phyloP scores from a whole-genome alignment of 2,797 vertebrate species.

The Aulostomus chinensis region DNA sequence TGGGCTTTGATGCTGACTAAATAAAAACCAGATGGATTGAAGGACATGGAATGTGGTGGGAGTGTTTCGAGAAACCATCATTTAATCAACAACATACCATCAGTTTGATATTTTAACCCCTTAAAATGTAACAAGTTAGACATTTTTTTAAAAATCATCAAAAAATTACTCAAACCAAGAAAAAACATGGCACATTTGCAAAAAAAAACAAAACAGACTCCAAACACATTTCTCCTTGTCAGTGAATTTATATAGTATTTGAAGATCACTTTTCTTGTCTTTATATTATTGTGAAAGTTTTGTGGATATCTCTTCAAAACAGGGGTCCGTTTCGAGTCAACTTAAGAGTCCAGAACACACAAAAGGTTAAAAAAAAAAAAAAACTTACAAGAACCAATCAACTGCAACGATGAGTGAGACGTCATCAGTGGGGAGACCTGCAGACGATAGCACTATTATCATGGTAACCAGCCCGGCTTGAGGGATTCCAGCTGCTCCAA shows the following conservation, averaged over 20 bases:
- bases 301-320: too few species aligned
- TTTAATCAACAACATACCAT: background rate
- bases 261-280: too few species aligned
- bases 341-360: too few species aligned
- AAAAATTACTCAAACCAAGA: too few species aligned
- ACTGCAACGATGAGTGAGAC: slow-evolving; percentile 96
- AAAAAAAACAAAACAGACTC: too few species aligned
- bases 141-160: too few species aligned
- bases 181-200: too few species aligned
- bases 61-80: slow-evolving; percentile 20
- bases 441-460: slow-evolving; percentile 96
- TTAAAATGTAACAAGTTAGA: background rate
- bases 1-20: slow-evolving; percentile 19
- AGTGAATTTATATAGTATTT: too few species aligned
- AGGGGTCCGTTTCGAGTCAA: too few species aligned
- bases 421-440: slow-evolving; percentile 96
- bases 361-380: too few species aligned
- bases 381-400: slow-evolving; percentile 98
- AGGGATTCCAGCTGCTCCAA: slow-evolving; percentile 96
- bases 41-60: slow-evolving; percentile 42
- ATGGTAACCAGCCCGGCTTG: slow-evolving; percentile 98
- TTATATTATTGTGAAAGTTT: too few species aligned
- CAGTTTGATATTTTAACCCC: background rate
- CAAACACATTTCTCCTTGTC: too few species aligned
- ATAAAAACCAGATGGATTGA: slow-evolving; percentile 57